Base-by-base conservation (phyloP, 2,888 invertebrate species). In the Galeruca laticollis region DNA sequence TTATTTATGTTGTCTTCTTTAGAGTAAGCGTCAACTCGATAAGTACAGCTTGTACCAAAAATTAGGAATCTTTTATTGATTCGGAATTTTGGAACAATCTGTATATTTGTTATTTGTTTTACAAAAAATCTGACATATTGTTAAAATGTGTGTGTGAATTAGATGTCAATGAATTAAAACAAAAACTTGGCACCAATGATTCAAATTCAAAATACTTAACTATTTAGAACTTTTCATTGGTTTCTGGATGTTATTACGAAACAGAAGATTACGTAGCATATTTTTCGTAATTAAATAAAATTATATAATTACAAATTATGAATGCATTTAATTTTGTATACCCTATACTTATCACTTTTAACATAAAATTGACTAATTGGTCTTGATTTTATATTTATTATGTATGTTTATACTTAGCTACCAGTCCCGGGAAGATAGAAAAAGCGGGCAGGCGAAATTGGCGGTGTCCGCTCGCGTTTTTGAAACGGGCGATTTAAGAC, bases 221-320 rank as follows among this genome's bases (percentile, higher is more conserved):
- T 75, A 72, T 76, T 73, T 66, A 66, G 71, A 72, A 76, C 74
- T 76, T 78, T 79, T 75, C 73, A 77, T 78, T 79, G 75, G 65
- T 80, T 78, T 79, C 78, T 80, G 73, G 80, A 80, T 82, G 80
- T 82, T 80, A 79, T 80, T 80, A 76, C 74, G 73, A 79, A 77
- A 72, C 72, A 77, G 76, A 77, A 80, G 78, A 80, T 74, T 78
- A 80, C 78, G 82, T 83, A 84, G 82, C 81, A 82, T 84, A 84
- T 84, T 84, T 84, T 84, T 84, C 83, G 83, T 84, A 84, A 83
- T 81, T 83, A 82, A 83, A 83, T 80, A 82, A 81, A 80, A 78
- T 70, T 76, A 77, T 74, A 76, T 76, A 47, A 66, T 59, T 66
- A 66, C 59, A 66, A 66, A 65, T 6, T 31, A 57, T 10, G 2